Percentiles rank a stretch among this genome's conserved stretches.
Conservation (phyloP, 2,113 vertebrate genomes). For the Myotis lucifugus region DNA sequence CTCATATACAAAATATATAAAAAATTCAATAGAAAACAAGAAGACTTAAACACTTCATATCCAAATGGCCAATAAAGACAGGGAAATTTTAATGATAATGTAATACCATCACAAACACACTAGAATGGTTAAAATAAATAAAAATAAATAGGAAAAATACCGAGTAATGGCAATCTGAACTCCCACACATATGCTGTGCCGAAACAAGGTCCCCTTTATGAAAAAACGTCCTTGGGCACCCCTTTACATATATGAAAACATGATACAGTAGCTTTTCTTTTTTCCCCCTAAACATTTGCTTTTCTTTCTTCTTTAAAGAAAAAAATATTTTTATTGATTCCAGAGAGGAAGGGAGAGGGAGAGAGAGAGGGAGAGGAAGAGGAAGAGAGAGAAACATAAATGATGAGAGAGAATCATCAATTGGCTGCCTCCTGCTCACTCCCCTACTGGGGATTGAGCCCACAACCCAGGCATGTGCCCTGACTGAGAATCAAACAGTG, state of each 20-base stretch:
- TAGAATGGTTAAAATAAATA: slow-evolving; percentile 34
- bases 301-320: no score
- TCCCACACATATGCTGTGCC: neutral
- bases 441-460: no score
- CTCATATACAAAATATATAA: neutral
- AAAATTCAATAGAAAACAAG: neutral
- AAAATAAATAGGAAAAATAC: neutral
- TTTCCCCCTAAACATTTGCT: no score
- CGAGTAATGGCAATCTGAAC: neutral
- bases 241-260: neutral
- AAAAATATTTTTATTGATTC: no score
- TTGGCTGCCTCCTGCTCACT: no score
- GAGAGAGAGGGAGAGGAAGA: no score
- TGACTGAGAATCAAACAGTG: no score
- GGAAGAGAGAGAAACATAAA: no score
- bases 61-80: slow-evolving; percentile 2
- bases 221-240: neutral
- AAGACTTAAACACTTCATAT: slow-evolving; percentile 2
- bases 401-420: no score
- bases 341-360: no score
- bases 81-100: slow-evolving; percentile 23
- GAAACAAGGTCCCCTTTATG: neutral
- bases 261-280: neutral
- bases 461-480: no score
- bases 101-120: neutral